Conservation (phyloP, 1,140 invertebrate genomes). For the Andrena cerasifolii region DNA sequence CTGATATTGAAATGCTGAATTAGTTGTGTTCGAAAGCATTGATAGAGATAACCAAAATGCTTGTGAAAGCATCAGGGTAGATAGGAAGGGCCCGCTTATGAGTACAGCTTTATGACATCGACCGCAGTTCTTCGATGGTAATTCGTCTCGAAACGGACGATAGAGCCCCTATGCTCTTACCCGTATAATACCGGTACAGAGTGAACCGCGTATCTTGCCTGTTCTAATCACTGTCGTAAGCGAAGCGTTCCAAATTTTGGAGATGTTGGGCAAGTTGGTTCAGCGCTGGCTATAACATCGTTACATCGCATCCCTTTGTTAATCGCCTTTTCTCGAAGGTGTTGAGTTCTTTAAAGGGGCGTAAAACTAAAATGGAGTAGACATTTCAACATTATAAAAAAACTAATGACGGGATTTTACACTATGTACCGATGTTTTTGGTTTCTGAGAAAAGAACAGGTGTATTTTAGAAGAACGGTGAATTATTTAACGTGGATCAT, state of each 20-base stretch:
- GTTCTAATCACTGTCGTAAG: background rate
- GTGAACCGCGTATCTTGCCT: background rate
- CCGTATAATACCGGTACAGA: constrained; percentile 33
- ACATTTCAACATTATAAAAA: no score
- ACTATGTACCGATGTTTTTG: no score
- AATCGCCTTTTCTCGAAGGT: no score
- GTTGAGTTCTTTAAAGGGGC: no score
- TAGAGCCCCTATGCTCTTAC: constrained; percentile 56
- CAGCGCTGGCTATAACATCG: no score
- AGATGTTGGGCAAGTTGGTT: background rate
- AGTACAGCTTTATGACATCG: constrained; percentile 49
- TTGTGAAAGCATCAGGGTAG: constrained; percentile 42
- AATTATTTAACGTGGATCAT: no score
- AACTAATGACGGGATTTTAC: no score
- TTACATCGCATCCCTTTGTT: no score
- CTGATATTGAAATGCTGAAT: constrained; percentile 15
- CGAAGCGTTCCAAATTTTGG: background rate
- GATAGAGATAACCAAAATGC: constrained; percentile 42
- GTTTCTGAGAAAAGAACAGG: no score
- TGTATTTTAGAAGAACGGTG: no score
- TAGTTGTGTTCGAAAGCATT: constrained; percentile 22
- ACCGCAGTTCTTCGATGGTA: constrained; percentile 49
- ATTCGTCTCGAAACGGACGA: constrained; percentile 51
- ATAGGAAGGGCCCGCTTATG: constrained; percentile 27
- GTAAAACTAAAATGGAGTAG: no score